Evolutionary conservation across 1,140 invertebrate species (phyloP), one percentile per base, ranked within the genome.

Genomic region (Brachionus manjavacas): DNA sequence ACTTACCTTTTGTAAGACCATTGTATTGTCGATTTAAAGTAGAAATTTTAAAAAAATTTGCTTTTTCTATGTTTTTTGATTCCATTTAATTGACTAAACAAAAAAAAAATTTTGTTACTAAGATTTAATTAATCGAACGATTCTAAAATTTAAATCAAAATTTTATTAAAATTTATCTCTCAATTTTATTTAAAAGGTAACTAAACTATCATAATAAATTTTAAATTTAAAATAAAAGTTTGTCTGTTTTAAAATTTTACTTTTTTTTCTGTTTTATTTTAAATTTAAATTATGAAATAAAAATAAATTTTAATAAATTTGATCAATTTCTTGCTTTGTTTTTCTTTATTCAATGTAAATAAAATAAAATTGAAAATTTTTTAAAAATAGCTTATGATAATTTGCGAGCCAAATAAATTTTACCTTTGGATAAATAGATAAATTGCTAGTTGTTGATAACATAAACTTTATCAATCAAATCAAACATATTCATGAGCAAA

Each of bases 41-140:
- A 49, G 41, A 49, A 25, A 76, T 76, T 76, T 46, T 25, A 49
- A 76, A 76, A 25, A 25, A 25, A 28, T 76, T 76, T 20, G 16
- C 52, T 20, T 60, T 60, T 60, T 60, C 52, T 60, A 25, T 60
- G 72, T 74, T 43, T 74, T 76, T 76, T 72, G 68, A 72, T 72
- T 72, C 68, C 68, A 72, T 35, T 35, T 35, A 35, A 35, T 35
- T 35, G 31, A 35, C 7, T 35, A 35, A 35, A 35, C 4, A 23
- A 25, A 12, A 25, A 4, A 0, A 9, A 25, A 8, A 25, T 64
- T 64, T 25, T 35, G 4, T 35, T 35, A 0, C 6, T 35, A 6
- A 31, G 12, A 31, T 35, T 23, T 12, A 68, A 28, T 35, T 23
- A 68, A 68, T 68, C 25, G 14, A 68, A 31, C n/a, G 66, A 68